Evolutionary conservation across 2,113 vertebrate species (phyloP), one percentile per base, ranked within the genome.

Genomic region (Sebastes fasciatus): DNA sequence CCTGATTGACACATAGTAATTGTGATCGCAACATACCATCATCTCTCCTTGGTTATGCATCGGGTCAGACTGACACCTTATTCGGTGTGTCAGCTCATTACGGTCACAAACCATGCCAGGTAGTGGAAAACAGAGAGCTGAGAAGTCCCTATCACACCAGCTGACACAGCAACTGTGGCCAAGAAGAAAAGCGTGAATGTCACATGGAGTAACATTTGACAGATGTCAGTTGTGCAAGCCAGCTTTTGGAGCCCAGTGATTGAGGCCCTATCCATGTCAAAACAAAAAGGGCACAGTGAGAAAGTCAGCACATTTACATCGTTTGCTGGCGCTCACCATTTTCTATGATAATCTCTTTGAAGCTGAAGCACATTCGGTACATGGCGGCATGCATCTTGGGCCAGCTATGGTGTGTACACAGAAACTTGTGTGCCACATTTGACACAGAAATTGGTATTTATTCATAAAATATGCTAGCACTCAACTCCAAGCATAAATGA

Each of bases 131-230:
- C 26, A 23, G 46, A 54, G 51, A 51, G 61, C 74, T 13, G 12
- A 69, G 19, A 61, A 43, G 51, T 14, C 49, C 21, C 19, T 55
- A 34, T 63, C 65, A 66, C 58, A 65, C 16, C 48, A 73, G 77
- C 83, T 86, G 77, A 89, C 34, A 48, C 60, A 68, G 80, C 80
- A 88, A 74, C 80, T 87, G 82, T 85, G 26, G 51, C 19, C 71
- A 67, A 34, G 40, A 57, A 76, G 49, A 74, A 69, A 73, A 43
- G 62, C 68, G 23, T 23, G n/a, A 54, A 68, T 26, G 51, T 76
- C 65, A 83, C 80, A 57, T 42, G 26, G 57, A 67, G 77, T 55
- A 69, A 75, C 34, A 7, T 49, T 61, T 61, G 60, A 49, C 81
- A 85, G 74, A 83, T 77, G 79, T 78, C 80, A 71, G 63, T 64